Evolutionary conservation across 2,113 vertebrate genomes (phyloP), one percentile per base, ranked within the genome.

Genomic region (Myodes glareolus): DNA sequence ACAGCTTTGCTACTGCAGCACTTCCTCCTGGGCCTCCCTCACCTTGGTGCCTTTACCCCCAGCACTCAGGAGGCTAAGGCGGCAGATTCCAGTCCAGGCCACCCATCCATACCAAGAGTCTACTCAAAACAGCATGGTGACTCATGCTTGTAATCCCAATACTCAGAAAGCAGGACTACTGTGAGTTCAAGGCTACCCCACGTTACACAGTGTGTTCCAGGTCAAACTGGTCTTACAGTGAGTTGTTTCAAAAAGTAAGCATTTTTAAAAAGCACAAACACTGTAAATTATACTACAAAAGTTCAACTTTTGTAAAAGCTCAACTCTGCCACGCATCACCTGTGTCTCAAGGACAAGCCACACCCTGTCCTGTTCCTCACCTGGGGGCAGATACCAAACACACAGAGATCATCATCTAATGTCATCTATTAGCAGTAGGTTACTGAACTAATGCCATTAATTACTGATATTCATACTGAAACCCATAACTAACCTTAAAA

Each of bases 371-470:
- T 31, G 78, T 76, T 87, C 68, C 73, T 86, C 52, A 17, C 75
- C 90, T 93, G 31, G 36, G n/a, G 25, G 61, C 50, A 45, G 31
- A 29, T 47, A 50, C 47, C 27, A 6, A 81, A 63, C 7, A 88
- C 7, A 33, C 63, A 52, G 1, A 87, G 45, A 86, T 88, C 72
- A n/a, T 42, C 75, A 82, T 73, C 84, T 61, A 91, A 85, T 52
- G 4, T 96, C 91, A 86, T 78, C 61, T 47, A 21, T 42, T 63
- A 84, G 90, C 77, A 77, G 45, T 85, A 39, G 81, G 94, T 88
- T 33, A 45, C 29, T 75, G 27, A 33, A 91, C 42, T 91, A 89
- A 61, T 68, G 7, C 3, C 81, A 94, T 12, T 90, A 21, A 77
- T 88, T 75, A 45, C 65, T 58, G 39, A 25, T 21, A 23, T 55